phyloP scores from a whole-genome alignment of 2,113 vertebrate species.

The Sialia sialis region DNA sequence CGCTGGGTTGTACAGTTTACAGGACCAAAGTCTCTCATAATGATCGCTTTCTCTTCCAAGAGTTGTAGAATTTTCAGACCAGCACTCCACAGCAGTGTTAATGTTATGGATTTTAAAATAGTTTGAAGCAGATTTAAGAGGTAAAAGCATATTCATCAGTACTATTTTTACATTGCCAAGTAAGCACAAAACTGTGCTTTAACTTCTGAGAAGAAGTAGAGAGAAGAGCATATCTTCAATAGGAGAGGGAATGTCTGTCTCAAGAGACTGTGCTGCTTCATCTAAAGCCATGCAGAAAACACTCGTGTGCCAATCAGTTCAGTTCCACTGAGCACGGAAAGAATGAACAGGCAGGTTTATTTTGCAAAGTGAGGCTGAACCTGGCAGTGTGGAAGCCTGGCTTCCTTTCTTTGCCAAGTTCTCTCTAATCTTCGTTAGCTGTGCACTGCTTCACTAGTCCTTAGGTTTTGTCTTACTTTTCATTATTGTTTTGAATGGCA shows the following conservation, averaged over 20 bases:
- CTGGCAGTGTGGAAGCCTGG: background rate
- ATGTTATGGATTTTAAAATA: background rate
- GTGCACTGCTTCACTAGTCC: background rate
- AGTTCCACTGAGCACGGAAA: background rate
- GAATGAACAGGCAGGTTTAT: background rate
- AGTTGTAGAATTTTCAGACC: background rate
- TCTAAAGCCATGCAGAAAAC: background rate
- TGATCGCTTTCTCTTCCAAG: background rate
- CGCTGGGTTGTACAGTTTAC: background rate
- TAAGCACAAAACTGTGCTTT: background rate
- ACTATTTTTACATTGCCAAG: constrained; percentile 28
- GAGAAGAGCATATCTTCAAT: background rate
- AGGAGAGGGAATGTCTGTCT: background rate
- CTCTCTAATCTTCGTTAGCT: background rate
- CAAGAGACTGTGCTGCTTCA: background rate
- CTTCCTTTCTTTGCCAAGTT: background rate
- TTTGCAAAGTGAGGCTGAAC: background rate
- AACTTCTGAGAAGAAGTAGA: background rate
- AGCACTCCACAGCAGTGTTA: background rate
- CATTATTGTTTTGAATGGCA: background rate
- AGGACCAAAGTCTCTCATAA: background rate
- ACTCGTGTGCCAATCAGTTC: background rate
- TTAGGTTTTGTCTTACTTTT: background rate
- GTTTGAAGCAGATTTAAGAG: background rate
- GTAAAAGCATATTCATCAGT: constrained; percentile 2